Conservation (phyloP, 1,140 invertebrate species). For the Camponotus vicinus region DNA sequence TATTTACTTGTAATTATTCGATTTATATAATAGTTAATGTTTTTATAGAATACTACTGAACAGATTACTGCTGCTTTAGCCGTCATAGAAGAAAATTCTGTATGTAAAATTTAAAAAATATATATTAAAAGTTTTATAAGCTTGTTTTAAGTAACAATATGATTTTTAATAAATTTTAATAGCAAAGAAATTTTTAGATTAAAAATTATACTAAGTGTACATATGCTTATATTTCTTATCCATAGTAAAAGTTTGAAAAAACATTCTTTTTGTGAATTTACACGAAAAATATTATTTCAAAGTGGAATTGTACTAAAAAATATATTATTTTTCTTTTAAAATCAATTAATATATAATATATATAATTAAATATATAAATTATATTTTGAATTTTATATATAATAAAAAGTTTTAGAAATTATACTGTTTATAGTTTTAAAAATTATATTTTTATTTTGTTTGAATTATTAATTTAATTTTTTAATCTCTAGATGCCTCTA, state of each 20-base stretch:
- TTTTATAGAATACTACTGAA: constrained; percentile 73
- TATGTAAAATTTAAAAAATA: constrained; percentile 75
- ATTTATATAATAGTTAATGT: constrained; percentile 54
- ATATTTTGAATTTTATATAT: not conserved
- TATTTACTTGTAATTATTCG: not conserved
- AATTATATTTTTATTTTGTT: not conserved
- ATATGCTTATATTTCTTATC: not conserved
- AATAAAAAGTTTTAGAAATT: not conserved
- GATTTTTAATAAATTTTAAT: not conserved
- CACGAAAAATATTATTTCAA: not conserved
- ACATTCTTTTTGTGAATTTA: not conserved
- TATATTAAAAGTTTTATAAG: constrained; percentile 11
- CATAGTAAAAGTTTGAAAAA: not conserved
- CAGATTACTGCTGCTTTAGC: constrained; percentile 83
- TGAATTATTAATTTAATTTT: not conserved
- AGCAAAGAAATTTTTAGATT: not conserved
- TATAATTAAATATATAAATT: not conserved
- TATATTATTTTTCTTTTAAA: not conserved
- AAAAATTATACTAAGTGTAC: not conserved
- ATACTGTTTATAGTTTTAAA: too few relatives aligned
- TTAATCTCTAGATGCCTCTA: constrained; percentile 74
- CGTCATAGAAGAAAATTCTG: constrained; percentile 84
- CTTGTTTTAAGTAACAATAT: constrained; percentile 13
- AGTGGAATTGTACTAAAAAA: not conserved
- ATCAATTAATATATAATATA: not conserved